These are phyloP conservation scores for Theristicus caerulescens DNA, from an alignment of 2,113 vertebrate genomes.

Conservation along the genomic window DNA sequence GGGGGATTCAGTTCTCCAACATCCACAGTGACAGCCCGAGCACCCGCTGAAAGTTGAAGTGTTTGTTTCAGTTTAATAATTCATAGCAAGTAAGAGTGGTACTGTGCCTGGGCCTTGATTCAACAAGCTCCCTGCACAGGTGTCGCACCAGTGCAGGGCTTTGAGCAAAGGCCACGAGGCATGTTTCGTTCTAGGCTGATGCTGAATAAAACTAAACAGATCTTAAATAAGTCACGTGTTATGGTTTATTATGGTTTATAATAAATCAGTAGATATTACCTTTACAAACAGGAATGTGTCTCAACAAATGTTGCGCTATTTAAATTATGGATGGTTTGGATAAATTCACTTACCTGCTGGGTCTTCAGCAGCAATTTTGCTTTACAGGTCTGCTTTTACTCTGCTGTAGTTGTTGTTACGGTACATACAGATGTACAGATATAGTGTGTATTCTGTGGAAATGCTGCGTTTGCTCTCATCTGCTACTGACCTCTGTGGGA, in stretches of 20 bases:
- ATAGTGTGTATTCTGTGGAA: rapidly evolving
- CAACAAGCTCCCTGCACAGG: too few relatives aligned
- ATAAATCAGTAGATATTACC: too few relatives aligned
- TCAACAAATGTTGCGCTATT: background rate
- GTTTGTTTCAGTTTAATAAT: background rate
- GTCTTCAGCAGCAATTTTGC: background rate
- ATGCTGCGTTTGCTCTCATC: background rate
- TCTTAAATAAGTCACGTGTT: background rate
- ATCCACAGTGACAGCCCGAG: background rate
- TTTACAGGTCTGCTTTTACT: background rate
- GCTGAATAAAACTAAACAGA: too few relatives aligned
- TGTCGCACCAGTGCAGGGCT: rapidly evolving
- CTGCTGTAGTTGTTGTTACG: background rate
- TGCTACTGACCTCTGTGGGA: background rate
- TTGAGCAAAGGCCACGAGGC: too few relatives aligned
- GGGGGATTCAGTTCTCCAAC: background rate
- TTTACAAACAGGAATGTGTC: background rate
- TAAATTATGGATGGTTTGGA: background rate
- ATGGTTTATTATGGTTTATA: background rate
- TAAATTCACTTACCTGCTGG: background rate
- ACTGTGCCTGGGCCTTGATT: background rate
- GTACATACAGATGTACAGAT: rapidly evolving
- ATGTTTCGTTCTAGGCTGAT: background rate
- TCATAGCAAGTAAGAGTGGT: background rate
- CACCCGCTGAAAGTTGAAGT: background rate